Evolutionary conservation across 2,113 vertebrate species (phyloP).

Genomic region (Catagonus wagneri): DNA sequence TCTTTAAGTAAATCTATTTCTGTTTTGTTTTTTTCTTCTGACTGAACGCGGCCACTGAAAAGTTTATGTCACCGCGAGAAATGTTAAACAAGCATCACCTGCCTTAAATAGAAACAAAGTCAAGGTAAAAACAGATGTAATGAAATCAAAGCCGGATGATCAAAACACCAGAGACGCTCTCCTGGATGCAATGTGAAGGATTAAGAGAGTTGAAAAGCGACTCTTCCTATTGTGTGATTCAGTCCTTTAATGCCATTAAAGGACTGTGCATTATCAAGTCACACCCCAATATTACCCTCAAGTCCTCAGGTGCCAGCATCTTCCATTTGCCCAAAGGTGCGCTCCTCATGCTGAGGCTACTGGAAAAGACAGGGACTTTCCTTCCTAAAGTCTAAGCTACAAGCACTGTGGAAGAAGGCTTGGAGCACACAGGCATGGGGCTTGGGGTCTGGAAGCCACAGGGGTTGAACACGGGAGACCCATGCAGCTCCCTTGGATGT

Average conservation of each 20-base stretch:
- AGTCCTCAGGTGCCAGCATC: neutral
- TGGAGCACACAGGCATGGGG: no score
- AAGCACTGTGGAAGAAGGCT: neutral
- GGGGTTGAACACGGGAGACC: accelerated
- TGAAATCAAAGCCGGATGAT: neutral
- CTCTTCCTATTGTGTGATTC: neutral
- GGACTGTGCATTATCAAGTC: neutral
- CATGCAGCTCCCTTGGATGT: no score
- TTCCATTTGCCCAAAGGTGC: neutral
- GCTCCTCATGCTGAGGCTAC: accelerated
- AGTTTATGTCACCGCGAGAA: neutral
- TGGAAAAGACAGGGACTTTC: neutral
- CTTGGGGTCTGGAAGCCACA: neutral
- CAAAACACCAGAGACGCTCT: neutral
- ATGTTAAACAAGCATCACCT: neutral
- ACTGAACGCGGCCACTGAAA: neutral
- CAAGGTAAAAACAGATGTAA: neutral
- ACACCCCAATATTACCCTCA: accelerated
- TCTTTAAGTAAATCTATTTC: neutral
- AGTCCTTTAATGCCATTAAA: neutral
- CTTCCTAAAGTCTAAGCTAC: neutral
- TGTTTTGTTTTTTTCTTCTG: no score
- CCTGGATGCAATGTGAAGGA: neutral
- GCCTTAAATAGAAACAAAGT: neutral
- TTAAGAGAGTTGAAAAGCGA: neutral